Evolutionary conservation across 2,113 vertebrate species (phyloP).

Genomic region (Recurvirostra avosetta): DNA sequence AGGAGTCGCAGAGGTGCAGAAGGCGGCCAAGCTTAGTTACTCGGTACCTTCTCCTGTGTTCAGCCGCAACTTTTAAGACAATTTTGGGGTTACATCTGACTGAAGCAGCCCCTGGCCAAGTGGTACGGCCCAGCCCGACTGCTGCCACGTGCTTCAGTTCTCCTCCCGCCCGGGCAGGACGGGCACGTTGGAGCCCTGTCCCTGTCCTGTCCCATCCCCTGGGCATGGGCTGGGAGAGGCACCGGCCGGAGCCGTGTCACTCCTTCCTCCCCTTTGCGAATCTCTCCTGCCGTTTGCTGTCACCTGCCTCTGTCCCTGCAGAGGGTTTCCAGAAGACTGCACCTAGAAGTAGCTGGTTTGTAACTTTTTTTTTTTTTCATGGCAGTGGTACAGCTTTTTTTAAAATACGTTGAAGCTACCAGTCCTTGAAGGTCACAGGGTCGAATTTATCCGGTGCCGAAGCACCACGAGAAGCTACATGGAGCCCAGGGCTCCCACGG

Average conservation of each 20-base stretch:
- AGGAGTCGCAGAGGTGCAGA: background rate
- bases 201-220: background rate
- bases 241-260: background rate
- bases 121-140: rapidly evolving
- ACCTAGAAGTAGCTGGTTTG: background rate
- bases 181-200: rapidly evolving
- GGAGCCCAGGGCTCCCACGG: background rate
- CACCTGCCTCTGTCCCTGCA: too few species aligned
- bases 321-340: background rate
- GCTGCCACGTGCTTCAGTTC: rapidly evolving
- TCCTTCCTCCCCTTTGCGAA: background rate
- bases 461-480: background rate
- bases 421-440: background rate
- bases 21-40: background rate
- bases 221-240: background rate
- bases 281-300: background rate
- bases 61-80: background rate
- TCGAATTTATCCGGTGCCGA: background rate
- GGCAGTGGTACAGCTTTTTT: background rate
- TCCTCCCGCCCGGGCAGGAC: background rate
- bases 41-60: rapidly evolving
- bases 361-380: background rate
- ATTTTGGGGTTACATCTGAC: background rate
- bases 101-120: background rate
- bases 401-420: rapidly evolving